Evolutionary conservation across 1,140 invertebrate genomes (phyloP).

Genomic region (Leptinotarsa texana): DNA sequence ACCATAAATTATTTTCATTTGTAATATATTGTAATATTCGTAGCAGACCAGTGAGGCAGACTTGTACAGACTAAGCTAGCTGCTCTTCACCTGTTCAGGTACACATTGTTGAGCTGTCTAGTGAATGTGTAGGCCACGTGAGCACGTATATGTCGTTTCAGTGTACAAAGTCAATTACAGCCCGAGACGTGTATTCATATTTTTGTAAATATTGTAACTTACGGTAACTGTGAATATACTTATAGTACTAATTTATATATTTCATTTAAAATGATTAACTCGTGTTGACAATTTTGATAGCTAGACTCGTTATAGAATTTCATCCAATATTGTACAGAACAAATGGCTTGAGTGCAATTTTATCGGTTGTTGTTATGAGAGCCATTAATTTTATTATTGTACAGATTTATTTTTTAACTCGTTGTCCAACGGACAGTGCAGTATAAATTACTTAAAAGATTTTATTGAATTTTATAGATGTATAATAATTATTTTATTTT

Average conservation of each 20-base stretch:
- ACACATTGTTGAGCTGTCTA: constrained; percentile 50
- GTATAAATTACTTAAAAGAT: constrained; percentile 47
- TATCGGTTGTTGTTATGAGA: constrained; percentile 48
- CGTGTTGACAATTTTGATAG: constrained; percentile 57
- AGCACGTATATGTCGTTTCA: constrained; percentile 47
- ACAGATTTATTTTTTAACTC: constrained; percentile 42
- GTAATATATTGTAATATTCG: constrained; percentile 28
- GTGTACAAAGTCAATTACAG: constrained; percentile 62
- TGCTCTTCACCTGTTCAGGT: constrained; percentile 46
- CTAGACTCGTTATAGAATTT: constrained; percentile 53
- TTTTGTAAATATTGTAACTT: constrained; percentile 62
- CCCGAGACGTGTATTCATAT: constrained; percentile 56
- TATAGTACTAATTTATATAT: constrained; percentile 55
- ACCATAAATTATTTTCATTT: constrained; percentile 35
- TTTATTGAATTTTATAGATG: constrained; percentile 41
- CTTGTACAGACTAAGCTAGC: constrained; percentile 41
- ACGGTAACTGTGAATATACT: constrained; percentile 57
- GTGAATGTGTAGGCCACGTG: constrained; percentile 46
- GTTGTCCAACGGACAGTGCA: constrained; percentile 39
- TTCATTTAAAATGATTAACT: constrained; percentile 58
- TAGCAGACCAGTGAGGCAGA: constrained; percentile 40
- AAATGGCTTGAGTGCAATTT: constrained; percentile 56
- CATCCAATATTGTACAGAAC: constrained; percentile 52
- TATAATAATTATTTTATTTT: constrained; percentile 47
- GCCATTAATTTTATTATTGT: constrained; percentile 48